Base-by-base conservation (phyloP, 2,888 invertebrate species). In the Troilus luridus region DNA sequence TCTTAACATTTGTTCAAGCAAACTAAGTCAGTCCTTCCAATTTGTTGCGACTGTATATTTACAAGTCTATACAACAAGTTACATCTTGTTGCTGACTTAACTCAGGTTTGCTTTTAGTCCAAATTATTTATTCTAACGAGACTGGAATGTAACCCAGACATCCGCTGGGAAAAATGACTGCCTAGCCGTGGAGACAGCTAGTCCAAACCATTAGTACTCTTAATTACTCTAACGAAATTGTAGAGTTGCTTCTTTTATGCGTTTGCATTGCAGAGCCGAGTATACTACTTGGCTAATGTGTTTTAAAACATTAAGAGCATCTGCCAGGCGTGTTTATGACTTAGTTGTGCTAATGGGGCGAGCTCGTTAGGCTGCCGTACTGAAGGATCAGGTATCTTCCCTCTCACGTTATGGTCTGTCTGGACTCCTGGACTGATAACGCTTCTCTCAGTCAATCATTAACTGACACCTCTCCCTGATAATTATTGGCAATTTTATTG, bases 401-500 rank as follows among this genome's bases (percentile, higher is more conserved):
- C 27, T 41, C 12, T 41, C 41, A 19, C 19, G 27, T 17, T 19
- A 41, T 41, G 17, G 14, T 77, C 14, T 17, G 24, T 67, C 24
- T 77, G 72, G 72, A 41, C 41, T 77, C 72, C 9, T 8, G 17
- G 27, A 1, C 19, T 41, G 14, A 7, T 24, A 6, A 64, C 72
- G 6, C 27, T 72, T 12, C 12, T 9, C 67, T 77, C 72, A 7
- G 72, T 41, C 41, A 27, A 11, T 77, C 72, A 27, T 77, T 77
- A 77, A 77, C 72, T 77, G 72, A 77, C 72, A 77, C 41, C 72
- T 17, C 72, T 41, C 24, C 0, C 72, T 27, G 72, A 77, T 77
- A 77, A 77, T 77, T 77, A 41, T 17, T 77, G 27, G 72, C 72
- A 77, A 77, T 77, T 77, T 77, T 41, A 77, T 77, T 77, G 72